phyloP scores from a whole-genome alignment of 2,113 vertebrate genomes.

The Thalassoma bifasciatum region DNA sequence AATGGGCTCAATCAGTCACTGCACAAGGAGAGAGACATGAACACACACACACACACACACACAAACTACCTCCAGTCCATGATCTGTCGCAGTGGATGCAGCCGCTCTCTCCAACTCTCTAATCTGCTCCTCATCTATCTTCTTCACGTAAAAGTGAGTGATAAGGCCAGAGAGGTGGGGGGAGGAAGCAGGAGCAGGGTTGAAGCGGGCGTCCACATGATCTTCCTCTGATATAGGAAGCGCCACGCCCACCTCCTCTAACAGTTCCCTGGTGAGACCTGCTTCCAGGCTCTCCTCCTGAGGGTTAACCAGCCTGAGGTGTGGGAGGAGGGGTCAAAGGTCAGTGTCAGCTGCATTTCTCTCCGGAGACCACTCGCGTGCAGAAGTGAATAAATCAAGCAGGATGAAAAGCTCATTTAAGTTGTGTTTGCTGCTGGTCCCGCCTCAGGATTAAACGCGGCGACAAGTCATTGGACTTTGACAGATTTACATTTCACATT shows the following conservation, averaged over 20 bases:
- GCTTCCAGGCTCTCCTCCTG: slow-evolving; percentile 89
- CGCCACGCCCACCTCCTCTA: slow-evolving; percentile 87
- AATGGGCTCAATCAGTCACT: slow-evolving; percentile 16
- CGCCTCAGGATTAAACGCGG: neutral
- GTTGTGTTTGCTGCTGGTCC: slow-evolving; percentile 4
- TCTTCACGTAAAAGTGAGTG: slow-evolving; percentile 92
- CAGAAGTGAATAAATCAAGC: slow-evolving; percentile 16
- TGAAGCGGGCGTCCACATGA: slow-evolving; percentile 84
- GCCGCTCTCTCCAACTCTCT: slow-evolving; percentile 88
- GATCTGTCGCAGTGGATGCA: slow-evolving; percentile 87
- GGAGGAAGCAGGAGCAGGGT: slow-evolving; percentile 54
- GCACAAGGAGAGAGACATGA: neutral
- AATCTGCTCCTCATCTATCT: slow-evolving; percentile 90
- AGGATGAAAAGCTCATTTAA: slow-evolving; percentile 16
- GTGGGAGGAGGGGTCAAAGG: slow-evolving; percentile 22
- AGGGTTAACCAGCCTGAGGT: slow-evolving; percentile 86
- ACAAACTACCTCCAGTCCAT: slow-evolving; percentile 93
- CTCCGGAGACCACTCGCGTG: slow-evolving; percentile 3
- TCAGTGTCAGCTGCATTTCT: slow-evolving; percentile 13
- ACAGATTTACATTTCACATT: neutral
- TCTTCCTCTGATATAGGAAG: slow-evolving; percentile 86
- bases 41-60: slow-evolving; percentile 4
- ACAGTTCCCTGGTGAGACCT: slow-evolving; percentile 90
- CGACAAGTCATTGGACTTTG: neutral
- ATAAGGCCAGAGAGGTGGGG: slow-evolving; percentile 83